phyloP scores from a whole-genome alignment of 1,140 invertebrate genomes.

The Leptinotarsa defecta region DNA sequence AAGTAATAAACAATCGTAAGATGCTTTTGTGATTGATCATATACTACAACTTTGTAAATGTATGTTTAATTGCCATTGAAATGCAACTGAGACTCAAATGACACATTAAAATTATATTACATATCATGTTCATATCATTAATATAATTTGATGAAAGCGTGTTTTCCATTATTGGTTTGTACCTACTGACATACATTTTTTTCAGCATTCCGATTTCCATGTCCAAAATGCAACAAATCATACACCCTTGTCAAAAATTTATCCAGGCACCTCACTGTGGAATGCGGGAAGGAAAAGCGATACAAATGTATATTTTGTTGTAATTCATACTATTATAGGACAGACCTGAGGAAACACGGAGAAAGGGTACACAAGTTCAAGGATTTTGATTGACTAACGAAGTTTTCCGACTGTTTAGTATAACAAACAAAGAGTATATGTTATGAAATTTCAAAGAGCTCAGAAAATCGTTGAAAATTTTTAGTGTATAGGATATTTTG shows the following conservation, averaged over 20 bases:
- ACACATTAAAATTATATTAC: no score
- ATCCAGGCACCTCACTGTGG: slow-evolving; percentile 60
- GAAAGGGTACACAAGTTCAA: slow-evolving; percentile 42
- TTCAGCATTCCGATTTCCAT: slow-evolving; percentile 44
- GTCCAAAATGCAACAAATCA: slow-evolving; percentile 57
- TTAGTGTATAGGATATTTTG: no score
- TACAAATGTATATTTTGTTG: slow-evolving; percentile 58
- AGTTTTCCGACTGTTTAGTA: neutral
- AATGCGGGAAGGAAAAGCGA: slow-evolving; percentile 60
- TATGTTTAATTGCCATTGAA: no score
- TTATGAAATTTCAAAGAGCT: no score
- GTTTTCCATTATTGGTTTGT: neutral
- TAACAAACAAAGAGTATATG: no score
- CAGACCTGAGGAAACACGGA: slow-evolving; percentile 50
- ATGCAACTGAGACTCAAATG: no score
- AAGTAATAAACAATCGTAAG: no score
- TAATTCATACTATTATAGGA: slow-evolving; percentile 45
- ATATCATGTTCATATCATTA: no score
- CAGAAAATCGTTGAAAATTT: no score
- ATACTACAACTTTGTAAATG: no score
- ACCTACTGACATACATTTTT: neutral
- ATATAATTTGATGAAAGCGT: no score
- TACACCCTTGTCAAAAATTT: slow-evolving; percentile 61
- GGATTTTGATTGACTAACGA: slow-evolving; percentile 7
- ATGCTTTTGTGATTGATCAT: no score